Evolutionary conservation across 2,888 invertebrate genomes (phyloP).

Genomic region (Agriopis marginaria): DNA sequence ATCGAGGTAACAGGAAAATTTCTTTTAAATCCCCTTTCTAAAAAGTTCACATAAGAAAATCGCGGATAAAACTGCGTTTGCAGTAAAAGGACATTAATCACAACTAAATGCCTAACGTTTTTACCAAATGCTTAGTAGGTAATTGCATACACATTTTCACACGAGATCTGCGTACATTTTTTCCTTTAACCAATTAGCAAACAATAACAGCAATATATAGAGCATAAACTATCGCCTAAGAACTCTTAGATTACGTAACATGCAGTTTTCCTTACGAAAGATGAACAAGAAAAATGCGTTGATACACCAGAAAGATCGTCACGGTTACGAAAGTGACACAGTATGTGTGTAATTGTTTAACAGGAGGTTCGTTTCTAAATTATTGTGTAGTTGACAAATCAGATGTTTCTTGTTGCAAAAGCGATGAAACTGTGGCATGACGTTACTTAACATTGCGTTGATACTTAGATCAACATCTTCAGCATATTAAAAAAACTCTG

Average conservation of each 20-base stretch:
- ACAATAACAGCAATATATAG: constrained; percentile 63
- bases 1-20: too few relatives aligned
- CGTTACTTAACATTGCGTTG: too few relatives aligned
- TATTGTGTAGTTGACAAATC: background rate
- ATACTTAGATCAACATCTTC: too few relatives aligned
- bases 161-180: constrained; percentile 50
- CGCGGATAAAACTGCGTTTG: background rate
- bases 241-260: constrained; percentile 54
- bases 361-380: constrained; percentile 40
- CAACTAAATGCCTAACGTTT: constrained; percentile 14
- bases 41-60: too few relatives aligned
- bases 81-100: background rate
- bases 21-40: too few relatives aligned
- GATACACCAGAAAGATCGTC: constrained; percentile 46
- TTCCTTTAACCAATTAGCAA: constrained; percentile 54
- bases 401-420: background rate
- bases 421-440: too few relatives aligned
- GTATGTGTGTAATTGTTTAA: constrained; percentile 44
- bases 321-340: constrained; percentile 47
- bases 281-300: constrained; percentile 49
- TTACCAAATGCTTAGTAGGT: constrained; percentile 24
- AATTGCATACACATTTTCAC: constrained; percentile 48
- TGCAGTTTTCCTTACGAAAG: constrained; percentile 54
- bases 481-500: too few relatives aligned
- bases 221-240: constrained; percentile 59